Conservation (phyloP, 2,113 vertebrate genomes). For the Paraplagusia blochii region DNA sequence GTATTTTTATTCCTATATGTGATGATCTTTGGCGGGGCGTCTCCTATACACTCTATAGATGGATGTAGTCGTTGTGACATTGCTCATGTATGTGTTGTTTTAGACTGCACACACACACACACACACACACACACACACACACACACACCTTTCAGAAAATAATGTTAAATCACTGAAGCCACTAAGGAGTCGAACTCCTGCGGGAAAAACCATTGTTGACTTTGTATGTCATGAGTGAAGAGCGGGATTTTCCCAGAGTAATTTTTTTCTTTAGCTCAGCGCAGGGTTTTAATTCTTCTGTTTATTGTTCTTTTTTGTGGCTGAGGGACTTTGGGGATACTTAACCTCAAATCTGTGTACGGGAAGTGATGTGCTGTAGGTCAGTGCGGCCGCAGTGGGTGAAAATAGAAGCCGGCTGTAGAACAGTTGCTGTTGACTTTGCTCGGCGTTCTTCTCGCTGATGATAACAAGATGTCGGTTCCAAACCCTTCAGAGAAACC, state of each 20-base stretch:
- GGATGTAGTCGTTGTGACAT: slow-evolving; percentile 17
- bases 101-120: slow-evolving; percentile 4
- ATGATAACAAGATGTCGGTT: slow-evolving; percentile 23
- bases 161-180: slow-evolving; percentile 25
- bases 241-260: slow-evolving; percentile 48
- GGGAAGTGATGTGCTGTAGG: background rate
- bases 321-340: background rate
- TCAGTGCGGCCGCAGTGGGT: slow-evolving; percentile 6
- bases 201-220: slow-evolving; percentile 42
- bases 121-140: too few species aligned
- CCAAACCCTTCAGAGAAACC: slow-evolving; percentile 1
- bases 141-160: slow-evolving; percentile 15
- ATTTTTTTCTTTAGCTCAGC: slow-evolving; percentile 16
- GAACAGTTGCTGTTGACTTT: slow-evolving; percentile 2
- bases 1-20: slow-evolving; percentile 26
- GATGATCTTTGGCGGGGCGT: slow-evolving; percentile 15
- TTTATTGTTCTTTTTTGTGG: background rate
- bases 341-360: slow-evolving; percentile 9
- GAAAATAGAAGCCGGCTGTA: slow-evolving; percentile 2
- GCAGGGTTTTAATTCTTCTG: background rate
- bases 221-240: slow-evolving; percentile 32
- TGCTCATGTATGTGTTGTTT: slow-evolving; percentile 11
- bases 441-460: background rate
- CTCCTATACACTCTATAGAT: slow-evolving; percentile 18
- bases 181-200: slow-evolving; percentile 32